These are phyloP conservation scores for Acanthopagrus latus DNA, from an alignment of 2,797 vertebrate species.

Conservation along the genomic window DNA sequence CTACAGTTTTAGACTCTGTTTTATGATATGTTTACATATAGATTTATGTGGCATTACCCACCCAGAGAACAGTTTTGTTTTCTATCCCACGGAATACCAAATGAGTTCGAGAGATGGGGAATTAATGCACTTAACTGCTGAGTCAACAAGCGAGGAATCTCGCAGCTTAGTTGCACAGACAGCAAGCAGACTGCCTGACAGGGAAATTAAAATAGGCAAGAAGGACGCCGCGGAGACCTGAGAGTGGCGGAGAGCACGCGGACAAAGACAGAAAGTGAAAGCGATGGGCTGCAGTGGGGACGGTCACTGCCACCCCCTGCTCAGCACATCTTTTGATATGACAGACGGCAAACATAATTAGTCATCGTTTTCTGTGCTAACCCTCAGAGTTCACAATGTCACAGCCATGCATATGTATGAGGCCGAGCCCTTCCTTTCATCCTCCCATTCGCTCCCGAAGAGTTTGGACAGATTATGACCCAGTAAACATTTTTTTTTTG, in stretches of 20 bases:
- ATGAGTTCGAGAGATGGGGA: slow-evolving; percentile 64
- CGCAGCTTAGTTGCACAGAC: slow-evolving; percentile 69
- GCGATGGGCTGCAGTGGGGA: slow-evolving; percentile 46
- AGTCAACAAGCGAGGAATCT: slow-evolving; percentile 77
- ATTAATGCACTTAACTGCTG: slow-evolving; percentile 81
- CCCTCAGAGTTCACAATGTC: slow-evolving; percentile 72
- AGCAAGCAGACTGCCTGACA: slow-evolving; percentile 65
- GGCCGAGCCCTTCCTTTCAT: slow-evolving; percentile 55
- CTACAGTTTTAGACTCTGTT: slow-evolving; percentile 63
- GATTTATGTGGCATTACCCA: slow-evolving; percentile 71
- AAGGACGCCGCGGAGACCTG: slow-evolving; percentile 53
- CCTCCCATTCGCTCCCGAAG: slow-evolving; percentile 40
- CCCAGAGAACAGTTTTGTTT: slow-evolving; percentile 66
- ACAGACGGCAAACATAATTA: slow-evolving; percentile 81
- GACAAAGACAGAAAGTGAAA: slow-evolving; percentile 46
- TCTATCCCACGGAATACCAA: slow-evolving; percentile 65
- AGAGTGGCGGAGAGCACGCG: slow-evolving; percentile 50
- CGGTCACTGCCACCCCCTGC: slow-evolving; percentile 62
- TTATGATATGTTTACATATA: slow-evolving; percentile 71
- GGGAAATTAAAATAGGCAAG: slow-evolving; percentile 72
- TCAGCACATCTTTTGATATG: slow-evolving; percentile 79
- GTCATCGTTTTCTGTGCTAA: slow-evolving; percentile 75
- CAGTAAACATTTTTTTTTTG: slow-evolving; percentile 60
- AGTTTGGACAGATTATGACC: slow-evolving; percentile 58
- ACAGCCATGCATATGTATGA: slow-evolving; percentile 77